These are phyloP conservation scores for Ochlodes sylvanus DNA, from an alignment of 2,888 invertebrate genomes.

Conservation along the genomic window DNA sequence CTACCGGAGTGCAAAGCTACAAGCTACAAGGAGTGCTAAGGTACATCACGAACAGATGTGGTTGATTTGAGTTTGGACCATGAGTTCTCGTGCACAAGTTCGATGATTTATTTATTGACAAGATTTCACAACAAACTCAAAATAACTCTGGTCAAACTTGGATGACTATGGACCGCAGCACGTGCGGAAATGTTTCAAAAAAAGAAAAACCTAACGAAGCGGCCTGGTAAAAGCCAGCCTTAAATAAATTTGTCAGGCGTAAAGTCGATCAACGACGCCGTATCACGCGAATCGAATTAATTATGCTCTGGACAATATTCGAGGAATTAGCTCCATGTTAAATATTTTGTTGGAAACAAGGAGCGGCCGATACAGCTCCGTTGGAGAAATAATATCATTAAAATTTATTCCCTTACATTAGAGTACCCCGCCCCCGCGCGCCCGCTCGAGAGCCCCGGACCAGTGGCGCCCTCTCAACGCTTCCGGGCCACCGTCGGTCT, in stretches of 20 bases:
- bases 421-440: constrained; percentile 33
- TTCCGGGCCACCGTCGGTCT: constrained; percentile 52
- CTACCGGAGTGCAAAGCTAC: no score
- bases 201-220: background rate
- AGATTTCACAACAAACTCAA: no score
- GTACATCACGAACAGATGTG: no score
- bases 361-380: constrained; percentile 45
- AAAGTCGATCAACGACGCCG: constrained; percentile 10
- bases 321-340: constrained; percentile 42
- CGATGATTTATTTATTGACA: no score
- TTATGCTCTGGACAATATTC: constrained; percentile 37
- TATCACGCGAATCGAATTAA: constrained; percentile 33
- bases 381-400: constrained; percentile 61
- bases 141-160: no score
- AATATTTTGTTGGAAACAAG: constrained; percentile 33
- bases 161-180: no score
- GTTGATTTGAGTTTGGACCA: no score
- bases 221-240: background rate
- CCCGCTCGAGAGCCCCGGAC: constrained; percentile 41
- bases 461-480: constrained; percentile 47
- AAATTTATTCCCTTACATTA: constrained; percentile 57
- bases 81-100: no score
- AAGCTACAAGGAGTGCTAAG: no score
- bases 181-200: background rate
- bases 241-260: constrained; percentile 21